Conservation (phyloP, 2,113 vertebrate species). For the Cephalopterus ornatus region DNA sequence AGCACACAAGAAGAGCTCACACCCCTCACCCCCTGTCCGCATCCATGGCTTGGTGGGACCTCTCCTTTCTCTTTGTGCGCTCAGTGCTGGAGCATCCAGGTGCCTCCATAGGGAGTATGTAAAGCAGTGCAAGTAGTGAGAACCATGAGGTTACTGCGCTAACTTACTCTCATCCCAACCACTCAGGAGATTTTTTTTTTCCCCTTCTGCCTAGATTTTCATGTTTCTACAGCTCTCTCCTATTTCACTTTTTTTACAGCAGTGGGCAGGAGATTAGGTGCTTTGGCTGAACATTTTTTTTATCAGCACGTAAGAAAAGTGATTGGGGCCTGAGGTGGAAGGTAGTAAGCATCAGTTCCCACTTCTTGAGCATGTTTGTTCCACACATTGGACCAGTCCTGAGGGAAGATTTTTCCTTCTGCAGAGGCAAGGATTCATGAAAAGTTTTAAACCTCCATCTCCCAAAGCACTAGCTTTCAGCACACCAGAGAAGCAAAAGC, state of each 20-base stretch:
- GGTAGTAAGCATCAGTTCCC: background rate
- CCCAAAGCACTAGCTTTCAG: background rate
- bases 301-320: background rate
- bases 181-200: accelerated
- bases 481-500: background rate
- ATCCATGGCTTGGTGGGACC: accelerated
- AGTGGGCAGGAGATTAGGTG: background rate
- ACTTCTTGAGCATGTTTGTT: background rate
- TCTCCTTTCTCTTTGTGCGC: background rate
- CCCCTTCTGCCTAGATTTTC: background rate
- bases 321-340: background rate
- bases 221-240: background rate
- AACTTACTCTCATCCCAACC: background rate
- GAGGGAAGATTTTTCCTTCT: background rate
- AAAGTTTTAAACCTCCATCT: background rate
- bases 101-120: accelerated
- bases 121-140: background rate
- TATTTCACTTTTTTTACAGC: background rate
- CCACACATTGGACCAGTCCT: background rate
- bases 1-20: background rate
- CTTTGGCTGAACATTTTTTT: background rate
- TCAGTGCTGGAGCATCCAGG: background rate
- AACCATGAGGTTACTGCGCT: background rate
- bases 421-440: background rate
- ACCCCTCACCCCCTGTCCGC: accelerated